Conservation (phyloP, 2,888 invertebrate genomes). For the Tigriopus californicus region DNA sequence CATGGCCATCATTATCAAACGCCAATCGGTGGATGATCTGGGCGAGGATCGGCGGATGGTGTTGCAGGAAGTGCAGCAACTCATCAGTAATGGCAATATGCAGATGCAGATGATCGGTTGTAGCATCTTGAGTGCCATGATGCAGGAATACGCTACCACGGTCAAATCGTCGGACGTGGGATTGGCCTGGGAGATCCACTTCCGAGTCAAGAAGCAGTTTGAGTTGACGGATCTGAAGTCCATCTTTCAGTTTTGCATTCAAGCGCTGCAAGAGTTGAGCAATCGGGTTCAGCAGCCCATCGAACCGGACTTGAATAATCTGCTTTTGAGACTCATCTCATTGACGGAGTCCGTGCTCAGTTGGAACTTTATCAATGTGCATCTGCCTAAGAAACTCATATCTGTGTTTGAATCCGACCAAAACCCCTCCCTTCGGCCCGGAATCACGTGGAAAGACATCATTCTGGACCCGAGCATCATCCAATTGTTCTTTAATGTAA, state of each 20-base stretch:
- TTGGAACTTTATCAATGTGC: slow-evolving; percentile 46
- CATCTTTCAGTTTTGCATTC: slow-evolving; percentile 53
- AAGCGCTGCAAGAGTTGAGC: slow-evolving; percentile 40
- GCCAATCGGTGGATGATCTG: slow-evolving; percentile 53
- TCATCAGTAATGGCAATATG: slow-evolving; percentile 47
- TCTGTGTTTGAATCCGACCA: slow-evolving; percentile 44
- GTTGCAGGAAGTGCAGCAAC: slow-evolving; percentile 50
- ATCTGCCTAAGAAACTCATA: slow-evolving; percentile 45
- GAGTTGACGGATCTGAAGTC: slow-evolving; percentile 57
- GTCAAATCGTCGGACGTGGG: slow-evolving; percentile 69
- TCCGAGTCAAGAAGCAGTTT: slow-evolving; percentile 61
- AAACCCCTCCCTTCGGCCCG: slow-evolving; percentile 40
- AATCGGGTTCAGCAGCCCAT: slow-evolving; percentile 27
- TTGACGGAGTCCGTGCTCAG: slow-evolving; percentile 57
- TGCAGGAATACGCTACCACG: slow-evolving; percentile 73
- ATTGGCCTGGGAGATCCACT: slow-evolving; percentile 69
- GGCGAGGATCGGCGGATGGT: slow-evolving; percentile 46
- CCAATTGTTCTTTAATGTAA: slow-evolving; percentile 53
- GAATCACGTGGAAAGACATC: slow-evolving; percentile 50
- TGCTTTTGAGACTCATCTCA: slow-evolving; percentile 48
- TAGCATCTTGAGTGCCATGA: slow-evolving; percentile 55
- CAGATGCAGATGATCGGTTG: slow-evolving; percentile 60
- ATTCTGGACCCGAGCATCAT: slow-evolving; percentile 52
- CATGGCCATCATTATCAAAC: slow-evolving; percentile 70
- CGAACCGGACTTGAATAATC: slow-evolving; percentile 32